Base-by-base conservation (phyloP, 2,888 invertebrate species). In the Danaus chrysippus region DNA sequence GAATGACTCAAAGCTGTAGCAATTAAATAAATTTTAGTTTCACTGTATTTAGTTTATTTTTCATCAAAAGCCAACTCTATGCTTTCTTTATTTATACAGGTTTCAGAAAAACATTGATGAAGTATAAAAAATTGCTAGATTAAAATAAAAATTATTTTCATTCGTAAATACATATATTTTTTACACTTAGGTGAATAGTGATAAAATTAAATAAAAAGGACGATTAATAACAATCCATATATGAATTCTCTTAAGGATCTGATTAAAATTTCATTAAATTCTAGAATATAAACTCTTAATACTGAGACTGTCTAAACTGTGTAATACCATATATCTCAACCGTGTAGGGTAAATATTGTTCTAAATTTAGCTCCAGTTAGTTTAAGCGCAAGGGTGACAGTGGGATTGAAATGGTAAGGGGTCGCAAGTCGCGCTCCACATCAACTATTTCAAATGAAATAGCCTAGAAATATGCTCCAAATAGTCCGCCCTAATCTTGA, bases 331-430 rank as follows among this genome's bases (percentile, higher is more conserved):
- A 86, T 88, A 86, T 87, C 86, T 84, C 75, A 77, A 82, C 79
- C 73, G 76, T 76, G 78, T 78, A 78, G 86, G 81, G 87, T 87
- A 88, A 91, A 91, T 89, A 90, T 90, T 90, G 88, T 91, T 88
- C 86, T 87, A 84, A 91, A 89, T 90, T 90, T 88, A 91, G 88
- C 86, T 89, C 81, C 80, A 86, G 86, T 88, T 83, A 79, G 81
- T 56, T 44, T 76, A 75, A 71, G 70, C 77, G 81, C 80, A 79
- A 81, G 82, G 83, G 81, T 79, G 81, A 79, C 74, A 82, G 76
- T 74, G 79, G 71, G 76, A 70, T 73, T 69, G 75, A 61, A 67
- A 70, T 66, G 65, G 69, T 66, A 64, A 76, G 73, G 79, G 79
- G 84, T 86, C 82, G 77, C 84, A 83, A 86, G 84, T 82, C 84